A percentile compares a stretch with the other conserved stretches of the same genome.
Conservation (phyloP, 2,888 invertebrate species). For the Lissocephala sabroskyi region DNA sequence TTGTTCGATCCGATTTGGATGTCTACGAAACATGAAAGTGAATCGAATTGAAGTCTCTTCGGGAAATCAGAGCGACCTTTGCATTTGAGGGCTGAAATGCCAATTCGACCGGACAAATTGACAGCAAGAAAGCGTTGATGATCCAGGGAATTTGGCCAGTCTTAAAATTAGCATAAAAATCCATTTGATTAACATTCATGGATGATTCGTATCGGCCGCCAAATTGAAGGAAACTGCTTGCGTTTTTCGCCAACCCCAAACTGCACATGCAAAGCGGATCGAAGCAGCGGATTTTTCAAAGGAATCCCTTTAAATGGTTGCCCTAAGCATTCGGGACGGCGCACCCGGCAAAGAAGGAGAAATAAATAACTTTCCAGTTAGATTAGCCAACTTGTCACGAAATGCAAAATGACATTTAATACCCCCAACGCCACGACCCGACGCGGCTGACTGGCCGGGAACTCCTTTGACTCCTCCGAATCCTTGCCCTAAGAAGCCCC, state of each 20-base stretch:
- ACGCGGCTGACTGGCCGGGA: slow-evolving; percentile 24
- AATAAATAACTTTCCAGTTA: slow-evolving; percentile 71
- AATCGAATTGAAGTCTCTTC: slow-evolving; percentile 25
- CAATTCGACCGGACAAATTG: too few relatives aligned
- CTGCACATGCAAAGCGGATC: slow-evolving; percentile 5
- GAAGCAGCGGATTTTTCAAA: too few relatives aligned
- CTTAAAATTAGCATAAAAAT: too few relatives aligned
- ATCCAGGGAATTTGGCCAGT: too few relatives aligned
- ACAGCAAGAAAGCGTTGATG: too few relatives aligned
- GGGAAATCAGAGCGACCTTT: too few relatives aligned
- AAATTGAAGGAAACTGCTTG: slow-evolving; percentile 49
- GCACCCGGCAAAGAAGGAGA: too few relatives aligned
- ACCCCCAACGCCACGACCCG: slow-evolving; percentile 47
- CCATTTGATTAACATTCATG: slow-evolving; percentile 51
- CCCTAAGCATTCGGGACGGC: too few relatives aligned
- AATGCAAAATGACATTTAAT: slow-evolving; percentile 69
- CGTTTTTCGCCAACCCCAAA: slow-evolving; percentile 1
- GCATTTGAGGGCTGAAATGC: slow-evolving; percentile 16
- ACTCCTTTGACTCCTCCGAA: not conserved
- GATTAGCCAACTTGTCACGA: slow-evolving; percentile 72
- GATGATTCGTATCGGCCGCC: slow-evolving; percentile 54
- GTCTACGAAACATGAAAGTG: slow-evolving; percentile 7
- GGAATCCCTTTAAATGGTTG: too few relatives aligned
- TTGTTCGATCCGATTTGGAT: slow-evolving; percentile 6
- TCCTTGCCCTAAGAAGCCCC: not conserved